Evolutionary conservation across 2,113 vertebrate genomes (phyloP).

Genomic region (Plestiodon gilberti): DNA sequence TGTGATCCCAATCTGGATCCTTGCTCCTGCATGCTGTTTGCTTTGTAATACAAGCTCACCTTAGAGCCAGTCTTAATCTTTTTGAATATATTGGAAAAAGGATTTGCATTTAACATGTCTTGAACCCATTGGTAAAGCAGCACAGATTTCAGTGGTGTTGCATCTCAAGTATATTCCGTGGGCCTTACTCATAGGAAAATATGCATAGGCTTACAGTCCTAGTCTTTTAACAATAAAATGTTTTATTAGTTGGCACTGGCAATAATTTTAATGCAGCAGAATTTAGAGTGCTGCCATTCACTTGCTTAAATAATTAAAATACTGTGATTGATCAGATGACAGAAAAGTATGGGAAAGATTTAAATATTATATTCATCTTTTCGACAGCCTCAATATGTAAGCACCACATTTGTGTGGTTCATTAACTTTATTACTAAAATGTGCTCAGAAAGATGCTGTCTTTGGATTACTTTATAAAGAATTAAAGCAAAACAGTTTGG

Average conservation of each 20-base stretch:
- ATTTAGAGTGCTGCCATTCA: slow-evolving; percentile 30
- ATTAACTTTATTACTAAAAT: slow-evolving; percentile 56
- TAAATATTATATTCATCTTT: slow-evolving; percentile 40
- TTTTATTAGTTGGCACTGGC: slow-evolving; percentile 40
- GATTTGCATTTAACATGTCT: too few relatives aligned
- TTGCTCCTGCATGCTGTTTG: too few relatives aligned
- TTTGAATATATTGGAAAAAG: too few relatives aligned
- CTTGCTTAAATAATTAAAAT: slow-evolving; percentile 46
- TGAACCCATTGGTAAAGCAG: too few relatives aligned
- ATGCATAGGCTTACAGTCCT: neutral
- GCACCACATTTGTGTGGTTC: slow-evolving; percentile 30
- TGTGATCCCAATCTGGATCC: too few relatives aligned
- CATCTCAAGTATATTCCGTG: neutral
- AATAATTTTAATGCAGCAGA: slow-evolving; percentile 35
- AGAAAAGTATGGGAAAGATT: neutral
- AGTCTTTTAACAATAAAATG: slow-evolving; percentile 2
- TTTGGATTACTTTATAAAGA: slow-evolving; percentile 32
- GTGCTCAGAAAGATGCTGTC: neutral
- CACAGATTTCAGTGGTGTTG: too few relatives aligned
- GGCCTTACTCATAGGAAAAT: neutral
- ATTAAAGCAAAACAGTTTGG: slow-evolving; percentile 43
- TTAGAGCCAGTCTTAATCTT: too few relatives aligned
- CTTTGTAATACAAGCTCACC: too few relatives aligned
- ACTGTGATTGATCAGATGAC: slow-evolving; percentile 30
- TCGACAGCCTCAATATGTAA: slow-evolving; percentile 44